Conservation (phyloP, 2,113 vertebrate genomes). For the Pachyramphus minor region DNA sequence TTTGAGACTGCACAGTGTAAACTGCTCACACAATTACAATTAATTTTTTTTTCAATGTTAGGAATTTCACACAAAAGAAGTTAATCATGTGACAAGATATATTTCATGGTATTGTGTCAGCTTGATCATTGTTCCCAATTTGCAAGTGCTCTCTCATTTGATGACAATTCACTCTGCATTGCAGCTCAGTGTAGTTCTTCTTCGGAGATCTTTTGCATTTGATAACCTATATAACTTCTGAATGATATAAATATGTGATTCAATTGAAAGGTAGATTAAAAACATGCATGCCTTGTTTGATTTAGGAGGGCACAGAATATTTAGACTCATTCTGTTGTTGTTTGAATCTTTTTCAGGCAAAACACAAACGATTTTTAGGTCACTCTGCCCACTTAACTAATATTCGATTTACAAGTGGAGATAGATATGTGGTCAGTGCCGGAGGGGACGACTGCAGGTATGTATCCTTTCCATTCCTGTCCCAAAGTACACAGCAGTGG, state of each 20-base stretch:
- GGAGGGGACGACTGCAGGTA: conserved; percentile 97
- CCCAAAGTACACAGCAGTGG: not conserved
- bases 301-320: not conserved
- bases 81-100: not conserved
- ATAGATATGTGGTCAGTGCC: conserved; percentile 90
- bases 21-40: not conserved
- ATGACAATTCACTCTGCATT: not conserved
- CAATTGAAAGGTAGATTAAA: not conserved
- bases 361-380: conserved; percentile 96
- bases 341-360: conserved; percentile 78
- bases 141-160: not conserved
- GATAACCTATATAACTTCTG: not conserved
- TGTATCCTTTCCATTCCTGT: not conserved
- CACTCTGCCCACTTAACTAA: conserved; percentile 96
- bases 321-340: not conserved
- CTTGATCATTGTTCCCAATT: not conserved
- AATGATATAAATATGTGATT: accelerated
- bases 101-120: not conserved
- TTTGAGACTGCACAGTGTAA: not conserved
- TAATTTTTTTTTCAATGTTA: not conserved
- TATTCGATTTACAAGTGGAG: conserved; percentile 90
- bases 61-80: not conserved
- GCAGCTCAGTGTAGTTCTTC: not conserved
- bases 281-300: not conserved
- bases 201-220: not conserved